phyloP scores from a whole-genome alignment of 2,797 vertebrate species.

The Rhodeus uyekii region DNA sequence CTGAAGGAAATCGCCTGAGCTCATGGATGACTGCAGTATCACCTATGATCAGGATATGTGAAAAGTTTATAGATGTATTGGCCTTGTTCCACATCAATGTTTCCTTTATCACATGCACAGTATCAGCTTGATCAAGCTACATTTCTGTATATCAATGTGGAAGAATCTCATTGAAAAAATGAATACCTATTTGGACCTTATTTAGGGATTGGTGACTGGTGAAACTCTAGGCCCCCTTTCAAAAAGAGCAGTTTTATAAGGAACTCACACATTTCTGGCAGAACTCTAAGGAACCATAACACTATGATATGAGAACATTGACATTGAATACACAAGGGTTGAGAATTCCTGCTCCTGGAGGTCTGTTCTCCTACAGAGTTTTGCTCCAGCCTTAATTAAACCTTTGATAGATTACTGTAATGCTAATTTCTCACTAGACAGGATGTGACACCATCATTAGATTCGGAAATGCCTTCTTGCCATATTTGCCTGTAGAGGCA shows the following conservation, averaged over 20 bases:
- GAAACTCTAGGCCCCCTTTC: not conserved
- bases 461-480: no score
- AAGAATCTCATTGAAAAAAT: not conserved
- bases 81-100: not conserved
- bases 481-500: no score
- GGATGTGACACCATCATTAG: no score
- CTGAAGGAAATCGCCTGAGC: constrained; percentile 73
- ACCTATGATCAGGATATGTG: constrained; percentile 58
- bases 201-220: not conserved
- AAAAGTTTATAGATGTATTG: not conserved
- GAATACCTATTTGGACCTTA: not conserved
- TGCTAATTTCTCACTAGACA: no score
- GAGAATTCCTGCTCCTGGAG: not conserved
- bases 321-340: not conserved
- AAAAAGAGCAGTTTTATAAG: not conserved
- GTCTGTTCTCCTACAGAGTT: not conserved
- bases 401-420: no score
- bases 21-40: constrained; percentile 78
- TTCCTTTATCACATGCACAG: not conserved
- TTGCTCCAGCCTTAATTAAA: not conserved
- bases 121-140: not conserved
- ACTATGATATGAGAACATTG: not conserved
- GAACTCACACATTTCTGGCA: not conserved
- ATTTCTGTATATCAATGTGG: not conserved
- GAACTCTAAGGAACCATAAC: not conserved